These are phyloP conservation scores for Drosophila meridionalis DNA, from an alignment of 2,888 invertebrate genomes.

Conservation along the genomic window DNA sequence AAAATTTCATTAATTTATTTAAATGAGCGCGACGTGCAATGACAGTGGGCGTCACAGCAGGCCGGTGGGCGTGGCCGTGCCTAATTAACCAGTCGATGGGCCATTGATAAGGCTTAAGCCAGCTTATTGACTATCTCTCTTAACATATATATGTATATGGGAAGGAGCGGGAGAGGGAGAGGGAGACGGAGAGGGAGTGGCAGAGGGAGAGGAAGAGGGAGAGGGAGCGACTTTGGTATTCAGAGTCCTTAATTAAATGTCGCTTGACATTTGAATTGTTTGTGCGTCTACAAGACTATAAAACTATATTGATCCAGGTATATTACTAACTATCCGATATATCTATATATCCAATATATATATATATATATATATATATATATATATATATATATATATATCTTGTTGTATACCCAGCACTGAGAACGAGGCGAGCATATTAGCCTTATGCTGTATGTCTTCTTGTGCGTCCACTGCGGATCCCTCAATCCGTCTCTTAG, in stretches of 20 bases:
- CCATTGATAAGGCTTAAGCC: conserved; percentile 59
- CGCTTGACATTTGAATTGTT: conserved; percentile 70
- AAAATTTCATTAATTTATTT: conserved; percentile 75
- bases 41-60: conserved; percentile 54
- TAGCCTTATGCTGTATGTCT: background rate
- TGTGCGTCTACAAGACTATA: conserved; percentile 39
- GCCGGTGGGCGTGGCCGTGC: conserved; percentile 52
- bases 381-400: background rate
- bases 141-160: background rate
- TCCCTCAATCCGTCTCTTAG: background rate
- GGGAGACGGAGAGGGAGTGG: rapidly evolving
- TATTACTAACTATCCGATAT: background rate
- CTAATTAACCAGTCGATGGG: conserved; percentile 65
- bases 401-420: background rate
- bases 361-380: background rate
- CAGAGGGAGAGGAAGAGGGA: background rate
- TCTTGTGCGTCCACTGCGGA: background rate
- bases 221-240: background rate
- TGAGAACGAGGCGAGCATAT: background rate
- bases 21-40: conserved; percentile 74
- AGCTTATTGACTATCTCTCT: conserved; percentile 12
- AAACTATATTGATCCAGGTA: background rate
- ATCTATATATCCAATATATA: background rate
- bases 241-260: conserved; percentile 70
- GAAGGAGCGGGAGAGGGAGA: too few relatives aligned